Base-by-base conservation (phyloP, 2,888 invertebrate genomes). In the Beris chalybata region DNA sequence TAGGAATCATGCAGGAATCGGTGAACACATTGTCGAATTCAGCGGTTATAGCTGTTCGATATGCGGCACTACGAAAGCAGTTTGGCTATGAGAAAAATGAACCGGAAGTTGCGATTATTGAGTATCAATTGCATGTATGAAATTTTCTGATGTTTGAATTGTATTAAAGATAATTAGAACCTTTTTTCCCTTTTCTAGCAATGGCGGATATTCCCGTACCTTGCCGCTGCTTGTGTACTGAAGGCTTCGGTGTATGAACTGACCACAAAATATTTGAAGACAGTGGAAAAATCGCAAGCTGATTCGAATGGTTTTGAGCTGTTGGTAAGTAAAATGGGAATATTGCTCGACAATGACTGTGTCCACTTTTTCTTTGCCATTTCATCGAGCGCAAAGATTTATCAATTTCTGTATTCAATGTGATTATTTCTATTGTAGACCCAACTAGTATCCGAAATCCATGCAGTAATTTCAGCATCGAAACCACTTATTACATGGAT, bases 1-100 rank as follows among this genome's bases (percentile, higher is more conserved):
- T 92, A 57, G 89, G 89, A 6, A 92, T 93, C 67, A 86, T 86
- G 72, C 80, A 80, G 69, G 80, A 81, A 67, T 71, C 84, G 64
- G 80, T 78, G 38, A 79, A 81, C 43, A 83, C 85, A 55, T 79
- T 90, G 22, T 83, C 84, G 52, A 83, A 86, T 74, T 89, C 89
- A 4, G 78, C 91, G 4, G 82, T 87, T 0, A 92, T 93, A 72
- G 91, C 91, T 0, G 82, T 91, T 7, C 83, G 93, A 64, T 93
- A 93, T 79, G 89, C 91, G n/a, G 90, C 88, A 0, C 86, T 88
- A 1, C 80, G 93, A 64, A 85, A 85, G 74, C 93, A 93, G 78
- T 93, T 93, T 77, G 92, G 91, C 0, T 87, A 88, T 0, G 83
- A 85, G 31, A 81, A 82, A 3, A 79, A 82, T 43, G 80, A 78